phyloP scores from a whole-genome alignment of 2,888 invertebrate genomes.

The Nymphalis polychloros region DNA sequence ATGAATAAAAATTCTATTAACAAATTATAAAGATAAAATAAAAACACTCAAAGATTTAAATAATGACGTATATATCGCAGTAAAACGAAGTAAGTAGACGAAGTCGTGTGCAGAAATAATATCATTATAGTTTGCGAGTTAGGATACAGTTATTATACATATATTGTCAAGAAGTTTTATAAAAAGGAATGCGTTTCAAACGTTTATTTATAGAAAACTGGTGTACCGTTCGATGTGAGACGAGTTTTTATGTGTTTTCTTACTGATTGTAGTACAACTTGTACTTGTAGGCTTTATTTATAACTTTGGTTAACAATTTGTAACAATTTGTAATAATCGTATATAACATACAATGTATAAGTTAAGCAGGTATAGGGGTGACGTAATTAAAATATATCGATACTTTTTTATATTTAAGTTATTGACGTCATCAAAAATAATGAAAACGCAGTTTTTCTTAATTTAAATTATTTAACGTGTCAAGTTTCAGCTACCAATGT shows the following conservation, averaged over 20 bases:
- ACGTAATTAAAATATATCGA: too few species aligned
- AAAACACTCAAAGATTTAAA: too few species aligned
- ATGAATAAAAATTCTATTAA: too few species aligned
- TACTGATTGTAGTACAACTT: slow-evolving; percentile 24
- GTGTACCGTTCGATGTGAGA: slow-evolving; percentile 24
- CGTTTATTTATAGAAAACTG: slow-evolving; percentile 29
- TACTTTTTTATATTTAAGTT: too few species aligned
- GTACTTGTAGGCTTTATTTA: slow-evolving; percentile 6
- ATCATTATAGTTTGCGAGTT: neutral
- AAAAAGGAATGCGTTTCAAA: slow-evolving; percentile 8
- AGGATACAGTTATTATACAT: slow-evolving; percentile 14
- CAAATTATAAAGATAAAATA: too few species aligned
- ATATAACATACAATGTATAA: too few species aligned
- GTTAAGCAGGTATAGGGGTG: too few species aligned
- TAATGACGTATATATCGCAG: too few species aligned
- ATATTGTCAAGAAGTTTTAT: slow-evolving; percentile 7
- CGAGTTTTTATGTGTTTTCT: slow-evolving; percentile 15
- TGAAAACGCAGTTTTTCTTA: too few species aligned
- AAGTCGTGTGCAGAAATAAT: neutral
- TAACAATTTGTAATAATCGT: neutral
- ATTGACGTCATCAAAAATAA: too few species aligned
- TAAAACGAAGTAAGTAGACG: neutral
- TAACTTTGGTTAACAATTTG: slow-evolving; percentile 13
- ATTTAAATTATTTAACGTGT: too few species aligned
- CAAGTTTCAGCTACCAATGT: too few species aligned